These are phyloP conservation scores for Lumbricus terrestris DNA, from an alignment of 2,888 invertebrate genomes.

Conservation along the genomic window DNA sequence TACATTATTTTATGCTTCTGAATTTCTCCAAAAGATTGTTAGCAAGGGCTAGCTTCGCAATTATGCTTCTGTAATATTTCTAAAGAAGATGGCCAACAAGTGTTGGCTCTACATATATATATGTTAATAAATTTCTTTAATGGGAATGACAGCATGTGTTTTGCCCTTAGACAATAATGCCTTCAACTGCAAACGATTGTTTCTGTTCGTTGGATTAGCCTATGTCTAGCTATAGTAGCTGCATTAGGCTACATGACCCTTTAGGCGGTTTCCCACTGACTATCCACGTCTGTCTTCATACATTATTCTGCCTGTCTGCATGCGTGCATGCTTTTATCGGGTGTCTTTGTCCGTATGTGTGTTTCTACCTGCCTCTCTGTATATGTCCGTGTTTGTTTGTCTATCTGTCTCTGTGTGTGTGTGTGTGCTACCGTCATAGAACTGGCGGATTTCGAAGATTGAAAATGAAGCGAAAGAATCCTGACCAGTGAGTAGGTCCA, in stretches of 20 bases:
- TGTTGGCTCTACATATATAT: not conserved
- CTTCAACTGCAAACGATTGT: too few relatives aligned
- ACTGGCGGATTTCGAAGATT: not conserved
- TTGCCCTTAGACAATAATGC: too few relatives aligned
- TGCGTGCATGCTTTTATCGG: not conserved
- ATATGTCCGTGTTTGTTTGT: too few relatives aligned
- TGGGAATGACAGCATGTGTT: too few relatives aligned
- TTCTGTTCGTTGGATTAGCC: too few relatives aligned
- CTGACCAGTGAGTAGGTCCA: conserved; percentile 3
- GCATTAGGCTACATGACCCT: too few relatives aligned
- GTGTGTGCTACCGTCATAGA: not conserved
- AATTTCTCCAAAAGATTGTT: not conserved
- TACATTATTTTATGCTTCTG: too few relatives aligned
- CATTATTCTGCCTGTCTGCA: not conserved
- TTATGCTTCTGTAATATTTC: not conserved
- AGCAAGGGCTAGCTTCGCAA: too few relatives aligned
- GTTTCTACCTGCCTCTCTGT: too few relatives aligned
- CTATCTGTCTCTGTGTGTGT: not conserved
- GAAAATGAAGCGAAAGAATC: not conserved
- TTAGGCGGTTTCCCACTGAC: not conserved
- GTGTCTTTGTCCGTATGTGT: too few relatives aligned
- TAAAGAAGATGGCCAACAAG: not conserved
- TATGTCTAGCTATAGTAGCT: too few relatives aligned
- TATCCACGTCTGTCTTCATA: not conserved
- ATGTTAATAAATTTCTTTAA: too few relatives aligned